Evolutionary conservation across 2,888 invertebrate species (phyloP).

Genomic region (Microplitis manilae): DNA sequence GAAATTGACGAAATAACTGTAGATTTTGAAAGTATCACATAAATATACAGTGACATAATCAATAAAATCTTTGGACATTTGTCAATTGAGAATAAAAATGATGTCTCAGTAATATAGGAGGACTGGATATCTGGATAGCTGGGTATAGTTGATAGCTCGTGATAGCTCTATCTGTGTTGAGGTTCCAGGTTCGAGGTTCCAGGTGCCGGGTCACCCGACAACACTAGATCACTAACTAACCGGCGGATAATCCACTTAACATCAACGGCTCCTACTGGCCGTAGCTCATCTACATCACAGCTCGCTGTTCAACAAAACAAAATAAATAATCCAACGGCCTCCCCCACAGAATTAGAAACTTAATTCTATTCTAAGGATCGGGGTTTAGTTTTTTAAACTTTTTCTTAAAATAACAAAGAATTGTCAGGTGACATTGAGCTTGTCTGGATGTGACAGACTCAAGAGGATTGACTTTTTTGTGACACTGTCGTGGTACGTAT

Average conservation of each 20-base stretch:
- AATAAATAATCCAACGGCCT: slow-evolving; percentile 5
- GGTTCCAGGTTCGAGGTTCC: slow-evolving; percentile 27
- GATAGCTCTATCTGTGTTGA: neutral
- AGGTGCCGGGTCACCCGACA: slow-evolving; percentile 28
- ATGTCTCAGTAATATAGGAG: too few species aligned
- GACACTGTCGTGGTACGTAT: too few species aligned
- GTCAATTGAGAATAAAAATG: too few species aligned
- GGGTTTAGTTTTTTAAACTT: too few species aligned
- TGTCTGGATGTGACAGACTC: too few species aligned
- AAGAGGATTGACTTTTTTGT: too few species aligned
- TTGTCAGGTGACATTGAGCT: neutral
- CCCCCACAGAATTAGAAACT: neutral
- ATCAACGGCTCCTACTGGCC: slow-evolving; percentile 28
- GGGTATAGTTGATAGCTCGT: neutral
- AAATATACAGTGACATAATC: too few species aligned
- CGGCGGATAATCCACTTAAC: slow-evolving; percentile 18
- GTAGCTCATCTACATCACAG: neutral
- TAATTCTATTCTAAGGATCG: neutral
- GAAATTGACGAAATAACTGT: too few species aligned
- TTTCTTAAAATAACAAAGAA: too few species aligned
- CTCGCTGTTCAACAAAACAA: neutral
- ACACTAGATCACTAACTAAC: slow-evolving; percentile 35
- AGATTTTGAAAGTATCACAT: too few species aligned
- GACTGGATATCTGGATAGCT: neutral
- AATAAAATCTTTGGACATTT: too few species aligned